Conservation (phyloP, 2,888 invertebrate genomes). For the Odontomyia ornata region DNA sequence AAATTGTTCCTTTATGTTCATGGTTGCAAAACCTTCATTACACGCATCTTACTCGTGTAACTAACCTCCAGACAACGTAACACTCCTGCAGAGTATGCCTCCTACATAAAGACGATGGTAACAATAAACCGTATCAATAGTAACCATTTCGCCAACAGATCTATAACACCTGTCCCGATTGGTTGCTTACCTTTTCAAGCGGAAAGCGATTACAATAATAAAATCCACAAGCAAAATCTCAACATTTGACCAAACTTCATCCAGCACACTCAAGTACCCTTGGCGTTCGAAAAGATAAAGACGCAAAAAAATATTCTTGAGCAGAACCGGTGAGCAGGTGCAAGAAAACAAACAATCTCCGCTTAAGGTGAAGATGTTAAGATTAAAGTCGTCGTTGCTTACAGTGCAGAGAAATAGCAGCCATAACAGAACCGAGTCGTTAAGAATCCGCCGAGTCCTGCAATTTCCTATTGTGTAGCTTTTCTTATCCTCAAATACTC, state of each 20-base stretch:
- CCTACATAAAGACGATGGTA: not conserved
- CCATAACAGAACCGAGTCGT: not conserved
- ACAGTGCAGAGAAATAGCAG: not conserved
- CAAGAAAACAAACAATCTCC: constrained; percentile 36
- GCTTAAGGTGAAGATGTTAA: constrained; percentile 23
- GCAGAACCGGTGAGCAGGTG: constrained; percentile 34
- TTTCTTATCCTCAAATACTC: no score
- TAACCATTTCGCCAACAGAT: not conserved
- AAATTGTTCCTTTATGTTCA: no score
- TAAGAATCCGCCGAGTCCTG: constrained; percentile 1
- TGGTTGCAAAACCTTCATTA: no score
- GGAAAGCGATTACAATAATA: constrained; percentile 27
- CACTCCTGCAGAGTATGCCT: no score
- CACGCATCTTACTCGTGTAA: no score
- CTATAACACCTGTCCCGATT: constrained; percentile 26
- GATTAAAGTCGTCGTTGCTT: not conserved
- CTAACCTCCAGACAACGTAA: no score
- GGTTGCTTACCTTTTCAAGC: constrained; percentile 9
- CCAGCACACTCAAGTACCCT: not conserved
- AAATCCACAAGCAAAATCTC: constrained; percentile 19
- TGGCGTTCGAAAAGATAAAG: not conserved
- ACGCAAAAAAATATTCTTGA: not conserved
- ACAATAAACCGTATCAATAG: constrained; percentile 1
- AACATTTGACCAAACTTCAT: constrained; percentile 2
- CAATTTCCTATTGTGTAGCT: not conserved